These are phyloP conservation scores for Noctua janthe DNA, from an alignment of 2,888 invertebrate species.

Conservation along the genomic window DNA sequence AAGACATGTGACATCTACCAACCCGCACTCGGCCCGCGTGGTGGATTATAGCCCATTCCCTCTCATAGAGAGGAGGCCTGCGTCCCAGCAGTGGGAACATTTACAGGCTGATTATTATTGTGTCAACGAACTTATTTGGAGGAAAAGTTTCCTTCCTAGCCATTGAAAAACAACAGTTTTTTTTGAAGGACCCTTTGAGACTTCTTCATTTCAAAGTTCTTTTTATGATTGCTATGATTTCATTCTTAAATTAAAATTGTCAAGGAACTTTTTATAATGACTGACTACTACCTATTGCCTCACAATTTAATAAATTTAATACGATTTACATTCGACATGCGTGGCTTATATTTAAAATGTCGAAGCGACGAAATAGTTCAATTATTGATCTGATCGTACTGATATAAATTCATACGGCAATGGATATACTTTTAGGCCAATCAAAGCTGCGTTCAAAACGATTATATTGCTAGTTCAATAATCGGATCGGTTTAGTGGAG, in stretches of 20 bases:
- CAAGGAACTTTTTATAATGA: neutral
- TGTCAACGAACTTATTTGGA: neutral
- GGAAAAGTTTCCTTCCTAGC: neutral
- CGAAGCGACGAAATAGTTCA: constrained; percentile 32
- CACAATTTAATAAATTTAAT: constrained; percentile 30
- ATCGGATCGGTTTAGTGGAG: constrained; percentile 28
- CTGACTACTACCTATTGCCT: neutral
- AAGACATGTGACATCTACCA: too few relatives aligned
- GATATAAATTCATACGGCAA: constrained; percentile 66
- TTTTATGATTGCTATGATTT: neutral
- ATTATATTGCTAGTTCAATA: constrained; percentile 45
- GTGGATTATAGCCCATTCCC: too few relatives aligned
- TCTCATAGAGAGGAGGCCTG: too few relatives aligned
- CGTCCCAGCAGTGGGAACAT: too few relatives aligned
- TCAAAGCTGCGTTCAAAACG: constrained; percentile 14
- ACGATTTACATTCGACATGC: constrained; percentile 30
- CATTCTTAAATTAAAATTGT: neutral
- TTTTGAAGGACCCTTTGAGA: neutral
- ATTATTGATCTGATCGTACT: constrained; percentile 59
- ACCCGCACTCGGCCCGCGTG: too few relatives aligned
- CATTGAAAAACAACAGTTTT: too few relatives aligned
- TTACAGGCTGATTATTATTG: neutral
- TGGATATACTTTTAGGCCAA: constrained; percentile 60
- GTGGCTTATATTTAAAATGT: constrained; percentile 34
- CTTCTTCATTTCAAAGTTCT: neutral